Percentiles rank a stretch among this genome's conserved stretches.
Conservation (phyloP, 2,113 vertebrate species). For the Loxodonta africana region DNA sequence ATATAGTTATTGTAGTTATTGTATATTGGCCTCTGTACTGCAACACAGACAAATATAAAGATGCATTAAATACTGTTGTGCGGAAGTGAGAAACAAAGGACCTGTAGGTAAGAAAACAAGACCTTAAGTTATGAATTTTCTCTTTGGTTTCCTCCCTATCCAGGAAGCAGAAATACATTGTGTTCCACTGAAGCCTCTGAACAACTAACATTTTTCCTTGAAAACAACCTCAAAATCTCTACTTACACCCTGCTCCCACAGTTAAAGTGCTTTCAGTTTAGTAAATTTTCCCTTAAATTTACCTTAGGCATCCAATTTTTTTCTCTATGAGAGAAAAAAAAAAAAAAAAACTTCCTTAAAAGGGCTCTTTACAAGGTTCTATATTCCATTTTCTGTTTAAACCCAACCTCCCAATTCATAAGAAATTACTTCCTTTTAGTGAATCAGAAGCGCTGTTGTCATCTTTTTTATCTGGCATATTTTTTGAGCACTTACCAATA, state of each 20-base stretch:
- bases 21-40: not conserved
- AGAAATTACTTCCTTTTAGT: constrained; percentile 70
- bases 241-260: not conserved
- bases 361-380: constrained; percentile 35
- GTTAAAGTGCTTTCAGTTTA: constrained; percentile 42
- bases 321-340: not conserved
- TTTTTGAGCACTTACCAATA: constrained; percentile 74
- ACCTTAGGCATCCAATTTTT: constrained; percentile 48
- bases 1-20: not conserved
- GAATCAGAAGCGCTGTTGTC: constrained; percentile 59
- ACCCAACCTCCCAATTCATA: constrained; percentile 46
- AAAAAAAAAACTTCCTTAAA: constrained; percentile 38
- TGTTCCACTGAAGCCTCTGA: not conserved
- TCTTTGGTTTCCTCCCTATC: not conserved
- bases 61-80: not conserved
- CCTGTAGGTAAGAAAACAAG: not conserved
- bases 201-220: not conserved
- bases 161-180: not conserved
- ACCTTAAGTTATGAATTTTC: not conserved
- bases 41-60: constrained; percentile 2
- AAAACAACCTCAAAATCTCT: constrained; percentile 21
- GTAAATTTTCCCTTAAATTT: constrained; percentile 42
- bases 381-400: constrained; percentile 55
- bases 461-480: constrained; percentile 57
- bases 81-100: not conserved